These are phyloP conservation scores for Phorcus lineatus DNA, from an alignment of 2,888 invertebrate genomes.

Conservation along the genomic window DNA sequence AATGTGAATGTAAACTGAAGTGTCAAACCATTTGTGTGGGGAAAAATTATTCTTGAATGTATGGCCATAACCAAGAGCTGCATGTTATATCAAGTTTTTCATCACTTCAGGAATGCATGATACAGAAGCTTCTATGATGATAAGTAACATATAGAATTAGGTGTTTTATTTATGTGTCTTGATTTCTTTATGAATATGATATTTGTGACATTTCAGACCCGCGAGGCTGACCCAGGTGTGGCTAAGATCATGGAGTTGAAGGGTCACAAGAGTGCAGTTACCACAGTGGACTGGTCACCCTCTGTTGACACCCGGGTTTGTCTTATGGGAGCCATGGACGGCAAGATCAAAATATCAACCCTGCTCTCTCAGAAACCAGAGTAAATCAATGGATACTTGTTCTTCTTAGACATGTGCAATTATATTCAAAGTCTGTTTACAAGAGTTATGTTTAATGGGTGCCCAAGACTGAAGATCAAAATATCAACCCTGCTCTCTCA, in stretches of 20 bases:
- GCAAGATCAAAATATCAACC: conserved; percentile 80
- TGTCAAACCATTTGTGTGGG: too few species aligned
- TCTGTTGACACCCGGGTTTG: conserved; percentile 80
- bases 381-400: not conserved
- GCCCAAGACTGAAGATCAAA: conserved; percentile 79
- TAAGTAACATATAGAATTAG: too few species aligned
- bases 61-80: too few species aligned
- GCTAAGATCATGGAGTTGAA: conserved; percentile 77
- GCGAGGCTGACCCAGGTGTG: conserved; percentile 34
- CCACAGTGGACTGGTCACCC: conserved; percentile 81
- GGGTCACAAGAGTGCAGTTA: conserved; percentile 78
- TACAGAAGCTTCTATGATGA: too few species aligned
- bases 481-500: conserved; percentile 79
- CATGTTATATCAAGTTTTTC: too few species aligned
- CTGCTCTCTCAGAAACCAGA: conserved; percentile 73
- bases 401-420: not conserved
- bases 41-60: too few species aligned
- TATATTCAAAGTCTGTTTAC: too few species aligned
- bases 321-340: conserved; percentile 80
- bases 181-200: too few species aligned
- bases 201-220: conserved; percentile 35
- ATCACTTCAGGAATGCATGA: too few species aligned
- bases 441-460: conserved; percentile 80
- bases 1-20: too few species aligned
- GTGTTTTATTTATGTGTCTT: too few species aligned